Evolutionary conservation across 2,797 vertebrate genomes (phyloP).

Genomic region (Iguana delicatissima): DNA sequence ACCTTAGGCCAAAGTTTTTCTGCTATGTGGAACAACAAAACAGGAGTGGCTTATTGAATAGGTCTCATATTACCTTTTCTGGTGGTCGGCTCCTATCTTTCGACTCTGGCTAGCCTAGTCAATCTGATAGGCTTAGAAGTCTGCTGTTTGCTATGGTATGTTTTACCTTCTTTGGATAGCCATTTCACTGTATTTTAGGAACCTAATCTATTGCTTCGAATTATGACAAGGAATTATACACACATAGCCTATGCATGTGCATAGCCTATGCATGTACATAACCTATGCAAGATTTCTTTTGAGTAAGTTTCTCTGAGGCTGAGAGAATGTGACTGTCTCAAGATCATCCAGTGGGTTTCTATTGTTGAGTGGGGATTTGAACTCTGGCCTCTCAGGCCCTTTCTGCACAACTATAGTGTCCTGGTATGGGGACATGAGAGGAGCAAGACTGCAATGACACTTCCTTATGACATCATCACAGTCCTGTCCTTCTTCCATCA

Average conservation of each 20-base stretch:
- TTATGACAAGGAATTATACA: neutral
- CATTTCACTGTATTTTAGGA: neutral
- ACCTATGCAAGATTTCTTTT: neutral
- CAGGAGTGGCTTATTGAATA: neutral
- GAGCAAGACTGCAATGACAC: too few species aligned
- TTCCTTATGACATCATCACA: too few species aligned
- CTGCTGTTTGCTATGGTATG: neutral
- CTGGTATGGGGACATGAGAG: too few species aligned
- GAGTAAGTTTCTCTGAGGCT: too few species aligned
- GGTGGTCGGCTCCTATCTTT: neutral
- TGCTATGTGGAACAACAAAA: neutral
- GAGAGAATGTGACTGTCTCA: too few species aligned
- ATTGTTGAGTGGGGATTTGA: too few species aligned
- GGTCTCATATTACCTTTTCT: neutral
- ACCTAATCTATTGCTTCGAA: neutral
- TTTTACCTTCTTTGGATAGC: neutral
- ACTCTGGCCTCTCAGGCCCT: too few species aligned
- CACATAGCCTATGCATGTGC: neutral
- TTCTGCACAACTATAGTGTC: too few species aligned
- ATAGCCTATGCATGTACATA: neutral
- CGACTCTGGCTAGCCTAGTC: neutral
- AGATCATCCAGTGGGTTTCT: too few species aligned
- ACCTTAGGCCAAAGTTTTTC: neutral
- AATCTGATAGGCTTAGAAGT: neutral
- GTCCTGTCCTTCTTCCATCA: too few species aligned